These are phyloP conservation scores for Platycnemis pennipes DNA, from an alignment of 2,888 invertebrate species.

Conservation along the genomic window DNA sequence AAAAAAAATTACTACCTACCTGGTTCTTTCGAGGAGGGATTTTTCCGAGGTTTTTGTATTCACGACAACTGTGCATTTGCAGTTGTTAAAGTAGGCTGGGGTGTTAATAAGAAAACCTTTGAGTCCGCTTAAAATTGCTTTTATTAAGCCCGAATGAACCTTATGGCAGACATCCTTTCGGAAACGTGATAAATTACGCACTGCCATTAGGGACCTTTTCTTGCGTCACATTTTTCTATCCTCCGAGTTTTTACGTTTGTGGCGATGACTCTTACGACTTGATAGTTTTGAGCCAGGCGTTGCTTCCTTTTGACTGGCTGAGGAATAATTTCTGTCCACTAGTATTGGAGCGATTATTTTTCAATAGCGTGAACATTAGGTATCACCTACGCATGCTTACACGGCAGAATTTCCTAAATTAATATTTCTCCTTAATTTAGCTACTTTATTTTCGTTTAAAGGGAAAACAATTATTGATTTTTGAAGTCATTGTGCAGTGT, in stretches of 20 bases:
- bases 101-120: constrained; percentile 32
- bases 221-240: neutral
- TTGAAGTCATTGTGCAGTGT: too few species aligned
- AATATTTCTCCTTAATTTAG: too few species aligned
- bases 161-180: neutral
- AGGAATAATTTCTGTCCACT: too few species aligned
- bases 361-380: too few species aligned
- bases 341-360: too few species aligned
- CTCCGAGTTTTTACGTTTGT: neutral
- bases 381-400: too few species aligned
- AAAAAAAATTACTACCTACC: constrained; percentile 12
- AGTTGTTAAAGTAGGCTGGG: constrained; percentile 25
- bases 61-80: constrained; percentile 29
- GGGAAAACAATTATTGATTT: too few species aligned
- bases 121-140: neutral
- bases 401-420: too few species aligned
- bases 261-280: neutral
- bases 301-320: too few species aligned
- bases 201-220: neutral
- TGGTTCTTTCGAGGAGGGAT: neutral
- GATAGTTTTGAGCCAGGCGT: too few species aligned
- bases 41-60: constrained; percentile 33
- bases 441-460: too few species aligned
- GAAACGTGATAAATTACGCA: neutral
- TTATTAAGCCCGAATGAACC: neutral